These are phyloP conservation scores for Andrena fulva DNA, from an alignment of 2,888 invertebrate species.

Conservation along the genomic window DNA sequence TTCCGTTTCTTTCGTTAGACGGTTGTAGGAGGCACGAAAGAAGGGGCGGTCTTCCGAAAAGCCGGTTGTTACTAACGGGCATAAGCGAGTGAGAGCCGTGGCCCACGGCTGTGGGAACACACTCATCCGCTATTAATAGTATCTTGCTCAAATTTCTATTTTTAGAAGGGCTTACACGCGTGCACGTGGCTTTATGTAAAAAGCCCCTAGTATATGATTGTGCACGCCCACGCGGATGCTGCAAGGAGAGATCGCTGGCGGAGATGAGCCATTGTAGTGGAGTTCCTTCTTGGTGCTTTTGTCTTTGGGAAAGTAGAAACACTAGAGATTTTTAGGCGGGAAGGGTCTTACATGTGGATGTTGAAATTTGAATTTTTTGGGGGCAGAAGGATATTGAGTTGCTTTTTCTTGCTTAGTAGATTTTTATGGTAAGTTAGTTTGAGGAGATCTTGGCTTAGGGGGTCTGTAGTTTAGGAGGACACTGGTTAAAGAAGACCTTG, in stretches of 20 bases:
- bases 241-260: neutral
- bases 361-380: neutral
- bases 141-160: conserved; percentile 86
- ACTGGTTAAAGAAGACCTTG: too few species aligned
- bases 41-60: conserved; percentile 51
- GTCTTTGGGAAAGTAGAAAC: too few species aligned
- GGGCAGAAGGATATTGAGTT: too few species aligned
- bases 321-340: too few species aligned
- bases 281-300: neutral
- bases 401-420: too few species aligned
- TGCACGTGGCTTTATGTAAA: conserved; percentile 69
- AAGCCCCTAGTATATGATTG: conserved; percentile 51
- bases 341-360: too few species aligned
- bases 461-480: too few species aligned
- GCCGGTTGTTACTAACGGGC: conserved; percentile 49
- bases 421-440: too few species aligned
- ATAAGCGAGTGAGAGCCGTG: conserved; percentile 56
- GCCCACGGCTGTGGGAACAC: conserved; percentile 70
- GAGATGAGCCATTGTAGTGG: conserved; percentile 25
- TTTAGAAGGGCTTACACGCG: conserved; percentile 77
- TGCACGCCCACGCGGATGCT: conserved; percentile 46
- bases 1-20: conserved; percentile 53
- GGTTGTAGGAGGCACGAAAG: conserved; percentile 32
- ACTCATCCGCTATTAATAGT: conserved; percentile 86
- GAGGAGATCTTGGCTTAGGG: too few species aligned